Base-by-base conservation (phyloP, 2,888 invertebrate genomes). In the Thyatira batis region DNA sequence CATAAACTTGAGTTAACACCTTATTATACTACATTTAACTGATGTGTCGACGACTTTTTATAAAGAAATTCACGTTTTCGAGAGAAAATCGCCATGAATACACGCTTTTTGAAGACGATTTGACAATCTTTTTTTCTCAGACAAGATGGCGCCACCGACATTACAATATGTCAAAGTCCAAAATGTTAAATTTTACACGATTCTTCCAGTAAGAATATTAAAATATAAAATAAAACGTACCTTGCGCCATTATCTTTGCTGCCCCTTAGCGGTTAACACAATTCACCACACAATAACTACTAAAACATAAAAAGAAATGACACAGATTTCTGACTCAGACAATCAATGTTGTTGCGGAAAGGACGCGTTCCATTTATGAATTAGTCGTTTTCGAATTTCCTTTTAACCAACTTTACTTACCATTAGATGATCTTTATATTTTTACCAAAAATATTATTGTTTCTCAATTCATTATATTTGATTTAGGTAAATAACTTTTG, bases 141-240 rank as follows among this genome's bases (percentile, higher is more conserved):
- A 48, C 80, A 89, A 90, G 84, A 90, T 91, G 90, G 90, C 90
- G 89, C 77, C 82, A 78, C 80, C 63, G 60, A 65, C 63, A 60
- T 57, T 50, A 68, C 71, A 79, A 82, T 72, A 86, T 79, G 90
- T 89, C 89, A 89, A 80, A 73, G 54, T 71, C 52, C 54, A 60
- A 60, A 53, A 69, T 76, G 66, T 63, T 74, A 76, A 56, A 50
- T 48, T 46, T 25, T 20, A 6, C 5, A 44, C 48, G 46, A 51
- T 17, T 39, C 8, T 8, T 39, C 17, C 6, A 17, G 17, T n/a
- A n/a, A 17, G 4, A 6, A 17, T 39, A 52, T 51, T 63, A 65
- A 53, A 49, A 57, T 49, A 17, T 44, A 49, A 55, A 57, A 54
- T 53, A 61, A 45, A 51, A 82, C 89, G 75, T 79, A 90, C 90